A percentile compares a stretch with the other conserved stretches of the same genome.
Conservation (phyloP, 2,113 vertebrate genomes). For the Apistogramma diplotaenia region DNA sequence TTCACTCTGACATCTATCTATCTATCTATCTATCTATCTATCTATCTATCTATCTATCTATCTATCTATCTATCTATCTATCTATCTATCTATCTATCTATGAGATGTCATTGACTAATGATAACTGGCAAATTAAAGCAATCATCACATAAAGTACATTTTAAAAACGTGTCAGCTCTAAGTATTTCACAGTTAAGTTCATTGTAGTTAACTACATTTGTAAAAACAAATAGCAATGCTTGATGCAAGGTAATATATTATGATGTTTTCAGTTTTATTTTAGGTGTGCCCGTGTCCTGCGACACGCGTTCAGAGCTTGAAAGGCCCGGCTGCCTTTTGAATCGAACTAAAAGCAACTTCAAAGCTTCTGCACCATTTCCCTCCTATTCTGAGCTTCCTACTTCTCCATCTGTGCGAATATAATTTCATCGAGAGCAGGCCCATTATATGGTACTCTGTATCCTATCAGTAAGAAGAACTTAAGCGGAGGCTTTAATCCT, state of each 20-base stretch:
- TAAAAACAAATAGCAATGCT: background rate
- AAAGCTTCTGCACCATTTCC: constrained; percentile 8
- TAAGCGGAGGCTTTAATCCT: constrained; percentile 44
- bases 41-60: no score
- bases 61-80: no score
- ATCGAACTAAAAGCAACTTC: constrained; percentile 16
- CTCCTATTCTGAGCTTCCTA: constrained; percentile 5
- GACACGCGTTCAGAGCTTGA: background rate
- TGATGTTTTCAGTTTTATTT: background rate
- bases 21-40: no score
- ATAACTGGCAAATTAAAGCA: no score
- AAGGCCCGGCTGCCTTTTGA: constrained; percentile 8
- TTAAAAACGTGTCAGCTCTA: no score
- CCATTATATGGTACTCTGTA: constrained; percentile 15
- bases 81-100: no score
- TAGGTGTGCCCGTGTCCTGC: background rate
- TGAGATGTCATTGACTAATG: no score
- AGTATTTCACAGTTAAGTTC: no score
- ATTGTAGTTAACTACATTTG: background rate
- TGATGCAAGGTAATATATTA: background rate
- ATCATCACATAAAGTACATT: no score
- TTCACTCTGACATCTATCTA: background rate
- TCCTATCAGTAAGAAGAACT: constrained; percentile 30
- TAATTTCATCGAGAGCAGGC: constrained; percentile 48
- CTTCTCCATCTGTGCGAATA: constrained; percentile 16